A percentile compares a stretch with the other conserved stretches of the same genome.
Evolutionary conservation across 2,888 invertebrate species (phyloP).

Genomic region (Chymomyza procnemis): DNA sequence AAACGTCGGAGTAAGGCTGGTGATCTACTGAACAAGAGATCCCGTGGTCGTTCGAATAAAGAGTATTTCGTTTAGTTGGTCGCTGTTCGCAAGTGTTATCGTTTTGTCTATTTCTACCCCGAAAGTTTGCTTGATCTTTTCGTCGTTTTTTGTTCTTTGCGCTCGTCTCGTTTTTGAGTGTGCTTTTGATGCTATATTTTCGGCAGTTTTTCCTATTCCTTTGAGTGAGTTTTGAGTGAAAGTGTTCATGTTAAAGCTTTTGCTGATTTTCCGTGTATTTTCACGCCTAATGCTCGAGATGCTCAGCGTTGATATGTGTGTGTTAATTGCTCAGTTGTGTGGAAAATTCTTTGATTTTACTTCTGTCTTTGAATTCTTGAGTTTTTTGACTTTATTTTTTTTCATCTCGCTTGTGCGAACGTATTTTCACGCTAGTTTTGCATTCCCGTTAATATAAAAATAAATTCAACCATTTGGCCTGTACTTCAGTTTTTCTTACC

Average conservation of each 20-base stretch:
- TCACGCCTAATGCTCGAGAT: neutral
- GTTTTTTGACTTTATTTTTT: slow-evolving; percentile 16
- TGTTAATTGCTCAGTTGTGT: slow-evolving; percentile 75
- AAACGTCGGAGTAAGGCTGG: slow-evolving; percentile 80
- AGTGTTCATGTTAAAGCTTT: slow-evolving; percentile 30
- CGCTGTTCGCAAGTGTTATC: slow-evolving; percentile 64
- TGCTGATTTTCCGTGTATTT: slow-evolving; percentile 37
- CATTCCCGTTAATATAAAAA: slow-evolving; percentile 50
- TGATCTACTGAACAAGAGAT: slow-evolving; percentile 80
- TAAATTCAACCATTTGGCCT: slow-evolving; percentile 49
- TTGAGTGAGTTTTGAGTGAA: neutral
- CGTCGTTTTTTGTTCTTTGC: slow-evolving; percentile 30
- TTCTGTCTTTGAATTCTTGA: slow-evolving; percentile 6
- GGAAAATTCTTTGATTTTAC: slow-evolving; percentile 63
- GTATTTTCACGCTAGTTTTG: slow-evolving; percentile 61
- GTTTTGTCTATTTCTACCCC: slow-evolving; percentile 71
- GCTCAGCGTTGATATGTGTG: slow-evolving; percentile 53
- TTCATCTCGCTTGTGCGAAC: slow-evolving; percentile 46
- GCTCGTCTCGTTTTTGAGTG: slow-evolving; percentile 30
- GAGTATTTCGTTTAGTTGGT: slow-evolving; percentile 78
- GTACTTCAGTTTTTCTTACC: slow-evolving; percentile 58
- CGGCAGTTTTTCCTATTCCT: neutral
- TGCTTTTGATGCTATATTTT: slow-evolving; percentile 2
- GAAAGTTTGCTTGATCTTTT: slow-evolving; percentile 30
- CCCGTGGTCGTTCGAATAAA: slow-evolving; percentile 80